phyloP scores from a whole-genome alignment of 2,888 invertebrate genomes.

The Troides oblongomaculatus region DNA sequence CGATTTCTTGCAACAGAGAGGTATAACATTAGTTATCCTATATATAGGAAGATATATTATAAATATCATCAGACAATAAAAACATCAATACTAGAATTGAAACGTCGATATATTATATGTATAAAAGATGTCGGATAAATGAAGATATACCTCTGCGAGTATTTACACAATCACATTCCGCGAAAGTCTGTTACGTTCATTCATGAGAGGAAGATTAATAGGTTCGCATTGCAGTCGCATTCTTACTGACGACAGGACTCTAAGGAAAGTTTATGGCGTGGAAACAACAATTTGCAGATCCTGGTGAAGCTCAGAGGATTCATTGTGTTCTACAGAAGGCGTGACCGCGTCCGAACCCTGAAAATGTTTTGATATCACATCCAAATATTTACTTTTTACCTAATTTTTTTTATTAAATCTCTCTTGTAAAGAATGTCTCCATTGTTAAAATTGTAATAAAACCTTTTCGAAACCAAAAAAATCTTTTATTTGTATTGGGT shows the following conservation, averaged over 20 bases:
- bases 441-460: neutral
- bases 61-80: neutral
- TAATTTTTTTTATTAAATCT: conserved; percentile 50
- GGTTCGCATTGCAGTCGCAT: conserved; percentile 44
- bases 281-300: conserved; percentile 76
- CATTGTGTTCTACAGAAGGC: conserved; percentile 65
- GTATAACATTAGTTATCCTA: too few species aligned
- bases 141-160: conserved; percentile 34
- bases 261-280: conserved; percentile 72
- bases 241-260: conserved; percentile 51
- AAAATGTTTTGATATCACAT: conserved; percentile 69
- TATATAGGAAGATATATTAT: neutral
- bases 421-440: conserved; percentile 30
- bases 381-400: conserved; percentile 75
- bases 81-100: neutral
- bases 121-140: conserved; percentile 6
- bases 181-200: conserved; percentile 52
- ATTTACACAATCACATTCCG: conserved; percentile 40
- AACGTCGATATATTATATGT: neutral
- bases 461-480: neutral
- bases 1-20: too few species aligned
- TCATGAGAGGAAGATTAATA: conserved; percentile 70
- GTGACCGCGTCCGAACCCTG: conserved; percentile 58
- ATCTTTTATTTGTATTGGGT: neutral
- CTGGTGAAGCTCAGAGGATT: conserved; percentile 49